A percentile compares a stretch with the other conserved stretches of the same genome.
Conservation (phyloP, 2,888 invertebrate species). For the Drosophila mercatorum region DNA sequence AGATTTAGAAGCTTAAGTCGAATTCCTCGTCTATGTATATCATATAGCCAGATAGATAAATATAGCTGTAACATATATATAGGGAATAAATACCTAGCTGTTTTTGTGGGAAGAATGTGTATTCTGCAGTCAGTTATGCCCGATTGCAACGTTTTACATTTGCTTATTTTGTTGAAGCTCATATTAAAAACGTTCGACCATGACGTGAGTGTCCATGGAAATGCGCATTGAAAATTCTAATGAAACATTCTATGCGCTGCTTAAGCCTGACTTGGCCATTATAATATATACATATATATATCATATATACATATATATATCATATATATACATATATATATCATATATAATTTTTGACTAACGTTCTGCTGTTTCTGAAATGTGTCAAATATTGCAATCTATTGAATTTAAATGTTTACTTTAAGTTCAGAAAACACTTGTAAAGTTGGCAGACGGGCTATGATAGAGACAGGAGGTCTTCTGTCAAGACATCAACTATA, state of each 20-base stretch:
- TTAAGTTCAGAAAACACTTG: not conserved
- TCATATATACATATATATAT: not conserved
- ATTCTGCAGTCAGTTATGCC: not conserved
- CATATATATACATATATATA: not conserved
- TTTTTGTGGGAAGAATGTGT: not conserved
- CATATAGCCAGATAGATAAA: no score
- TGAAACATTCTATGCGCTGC: conserved; percentile 2
- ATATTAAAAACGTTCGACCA: conserved; percentile 7
- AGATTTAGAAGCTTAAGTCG: not conserved
- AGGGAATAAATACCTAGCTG: no score
- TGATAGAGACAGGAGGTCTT: not conserved
- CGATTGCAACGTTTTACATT: not conserved
- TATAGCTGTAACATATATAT: no score
- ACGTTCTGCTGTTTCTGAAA: not conserved
- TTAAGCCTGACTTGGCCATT: conserved; percentile 7
- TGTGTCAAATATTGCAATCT: not conserved
- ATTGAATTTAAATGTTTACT: not conserved
- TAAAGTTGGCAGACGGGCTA: no score
- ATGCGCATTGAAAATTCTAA: conserved; percentile 11
- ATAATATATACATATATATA: not conserved
- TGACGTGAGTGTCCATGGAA: conserved; percentile 14
- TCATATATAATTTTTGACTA: not conserved
- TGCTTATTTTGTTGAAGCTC: not conserved
- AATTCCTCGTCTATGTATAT: no score
- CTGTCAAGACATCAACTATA: not conserved